These are phyloP conservation scores for Lophura nycthemera DNA, from an alignment of 2,113 vertebrate genomes.

Conservation along the genomic window DNA sequence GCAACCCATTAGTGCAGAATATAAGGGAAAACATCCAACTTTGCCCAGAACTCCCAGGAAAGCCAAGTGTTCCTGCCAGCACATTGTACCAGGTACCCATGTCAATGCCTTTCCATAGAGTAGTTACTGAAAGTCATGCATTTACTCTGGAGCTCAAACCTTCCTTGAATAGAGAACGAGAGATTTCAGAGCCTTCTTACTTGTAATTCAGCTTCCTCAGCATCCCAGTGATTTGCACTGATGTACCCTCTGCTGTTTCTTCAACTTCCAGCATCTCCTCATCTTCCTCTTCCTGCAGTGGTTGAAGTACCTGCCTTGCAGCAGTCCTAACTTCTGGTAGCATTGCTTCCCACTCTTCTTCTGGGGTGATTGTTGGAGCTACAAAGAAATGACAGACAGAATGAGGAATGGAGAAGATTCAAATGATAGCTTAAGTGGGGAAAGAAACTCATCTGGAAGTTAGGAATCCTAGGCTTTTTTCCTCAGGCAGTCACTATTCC, in stretches of 20 bases:
- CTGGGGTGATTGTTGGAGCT: constrained; percentile 80
- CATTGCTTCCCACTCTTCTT: constrained; percentile 95
- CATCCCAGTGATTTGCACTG: constrained; percentile 79
- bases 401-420: not conserved
- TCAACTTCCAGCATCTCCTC: constrained; percentile 40
- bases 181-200: constrained; percentile 68
- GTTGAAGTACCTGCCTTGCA: constrained; percentile 75
- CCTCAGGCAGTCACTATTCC: not conserved
- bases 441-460: not conserved
- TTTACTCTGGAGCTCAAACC: not conserved
- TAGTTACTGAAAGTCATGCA: not conserved
- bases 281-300: constrained; percentile 54
- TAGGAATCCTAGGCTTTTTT: not conserved
- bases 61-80: not conserved
- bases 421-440: not conserved
- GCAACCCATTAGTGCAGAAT: not conserved
- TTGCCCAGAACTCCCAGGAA: not conserved
- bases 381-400: not conserved
- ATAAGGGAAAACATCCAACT: not conserved
- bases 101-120: not conserved
- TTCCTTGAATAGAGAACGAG: not conserved
- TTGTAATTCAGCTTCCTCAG: constrained; percentile 91
- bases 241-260: constrained; percentile 76
- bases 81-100: not conserved
- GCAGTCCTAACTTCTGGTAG: constrained; percentile 88